A percentile compares a stretch with the other conserved stretches of the same genome.
These are phyloP conservation scores for Podarcis lilfordi DNA, from an alignment of 2,797 vertebrate genomes.

Conservation along the genomic window DNA sequence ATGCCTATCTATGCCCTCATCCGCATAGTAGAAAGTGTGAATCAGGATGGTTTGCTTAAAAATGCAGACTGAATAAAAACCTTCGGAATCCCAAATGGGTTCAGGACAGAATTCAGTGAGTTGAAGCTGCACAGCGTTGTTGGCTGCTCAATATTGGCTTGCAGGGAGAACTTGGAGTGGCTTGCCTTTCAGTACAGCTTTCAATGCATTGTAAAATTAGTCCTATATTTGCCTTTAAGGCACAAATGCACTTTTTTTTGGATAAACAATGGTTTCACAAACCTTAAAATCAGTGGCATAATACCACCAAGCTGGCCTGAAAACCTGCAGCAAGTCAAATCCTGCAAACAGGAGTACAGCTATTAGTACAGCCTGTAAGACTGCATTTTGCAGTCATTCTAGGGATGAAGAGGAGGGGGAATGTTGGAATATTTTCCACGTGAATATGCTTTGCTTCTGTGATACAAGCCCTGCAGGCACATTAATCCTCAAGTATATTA, in stretches of 20 bases:
- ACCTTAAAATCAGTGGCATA: constrained; percentile 2
- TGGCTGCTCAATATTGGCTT: neutral
- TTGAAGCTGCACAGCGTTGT: neutral
- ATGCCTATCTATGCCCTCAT: too few species aligned
- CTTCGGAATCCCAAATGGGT: neutral
- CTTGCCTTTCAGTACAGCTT: neutral
- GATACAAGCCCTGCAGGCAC: constrained; percentile 59
- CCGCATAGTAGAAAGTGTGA: neutral
- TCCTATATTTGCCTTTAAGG: accelerated
- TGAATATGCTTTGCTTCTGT: constrained; percentile 44
- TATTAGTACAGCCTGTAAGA: constrained; percentile 27
- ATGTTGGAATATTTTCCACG: constrained; percentile 18
- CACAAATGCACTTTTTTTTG: neutral
- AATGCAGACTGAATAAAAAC: neutral
- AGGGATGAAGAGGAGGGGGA: neutral
- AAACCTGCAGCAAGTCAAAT: constrained; percentile 1
- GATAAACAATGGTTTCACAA: neutral
- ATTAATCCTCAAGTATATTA: constrained; percentile 69
- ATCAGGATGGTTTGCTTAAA: neutral
- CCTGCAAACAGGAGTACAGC: constrained; percentile 35
- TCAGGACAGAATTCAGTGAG: neutral
- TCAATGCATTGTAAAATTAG: neutral
- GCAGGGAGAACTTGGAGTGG: neutral
- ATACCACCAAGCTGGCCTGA: neutral
- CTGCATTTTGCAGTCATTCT: neutral